These are phyloP conservation scores for Globodera rostochiensis DNA, from an alignment of 1,140 invertebrate species.

Conservation along the genomic window DNA sequence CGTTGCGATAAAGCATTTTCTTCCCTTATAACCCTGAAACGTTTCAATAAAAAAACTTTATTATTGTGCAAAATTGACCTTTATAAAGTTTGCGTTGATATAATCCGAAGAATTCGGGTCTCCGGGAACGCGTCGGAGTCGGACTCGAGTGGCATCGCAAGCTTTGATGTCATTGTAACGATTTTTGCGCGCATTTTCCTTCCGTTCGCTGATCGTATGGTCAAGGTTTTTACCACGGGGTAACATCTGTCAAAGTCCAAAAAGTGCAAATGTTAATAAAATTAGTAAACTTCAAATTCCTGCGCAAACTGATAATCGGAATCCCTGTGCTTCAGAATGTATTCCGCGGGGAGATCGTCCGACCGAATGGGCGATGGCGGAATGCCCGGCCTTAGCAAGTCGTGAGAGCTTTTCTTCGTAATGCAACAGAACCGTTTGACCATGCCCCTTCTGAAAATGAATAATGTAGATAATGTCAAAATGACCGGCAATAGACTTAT, in stretches of 20 bases:
- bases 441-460: conserved; percentile 43
- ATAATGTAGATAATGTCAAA: background rate
- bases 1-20: conserved; percentile 68
- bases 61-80: conserved; percentile 37
- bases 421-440: conserved; percentile 47
- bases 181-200: conserved; percentile 60
- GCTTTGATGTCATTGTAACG: conserved; percentile 64
- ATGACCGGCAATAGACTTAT: conserved; percentile 32
- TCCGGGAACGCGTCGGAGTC: conserved; percentile 45
- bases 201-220: conserved; percentile 55
- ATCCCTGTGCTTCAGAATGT: conserved; percentile 58
- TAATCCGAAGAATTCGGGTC: conserved; percentile 55
- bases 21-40: conserved; percentile 55
- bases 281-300: conserved; percentile 55
- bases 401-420: conserved; percentile 48
- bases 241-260: conserved; percentile 35
- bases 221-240: conserved; percentile 44
- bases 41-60: background rate
- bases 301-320: conserved; percentile 60
- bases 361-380: conserved; percentile 54
- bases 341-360: conserved; percentile 60
- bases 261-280: background rate
- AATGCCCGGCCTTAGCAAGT: conserved; percentile 42
- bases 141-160: conserved; percentile 59
- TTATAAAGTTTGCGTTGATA: conserved; percentile 64